Evolutionary conservation across 2,888 invertebrate genomes (phyloP), one percentile per base, ranked within the genome.

Genomic region (Aporophyla nigra): DNA sequence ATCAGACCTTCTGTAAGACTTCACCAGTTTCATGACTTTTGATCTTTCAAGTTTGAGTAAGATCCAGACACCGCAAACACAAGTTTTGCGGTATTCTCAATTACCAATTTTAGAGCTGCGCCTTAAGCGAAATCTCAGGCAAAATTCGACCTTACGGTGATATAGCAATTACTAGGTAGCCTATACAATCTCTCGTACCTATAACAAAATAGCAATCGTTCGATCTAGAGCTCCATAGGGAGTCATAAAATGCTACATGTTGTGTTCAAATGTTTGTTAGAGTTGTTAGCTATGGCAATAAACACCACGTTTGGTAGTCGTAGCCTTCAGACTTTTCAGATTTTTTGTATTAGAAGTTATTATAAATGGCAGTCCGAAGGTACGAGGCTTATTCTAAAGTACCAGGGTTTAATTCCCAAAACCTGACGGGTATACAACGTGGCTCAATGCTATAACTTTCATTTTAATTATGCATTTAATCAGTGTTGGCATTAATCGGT

Each of bases 241-340:
- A 61, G 49, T 73, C 65, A 21, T 78, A 73, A 78, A 78, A 73
- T 33, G 14, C 43, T 51, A 61, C 4, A 43, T 19, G 33, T 33
- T 33, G 33, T 33, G 33, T 33, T 33, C 65, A 27, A n/a, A 49
- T 66, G 40, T 49, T 65, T 80, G 49, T 61, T 61, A 7, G 4
- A 40, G 16, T 27, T 79, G 71, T 53, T 65, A 40, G 56, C 3
- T 49, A 43, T 33, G 56, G 65, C n/a, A 73, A 80, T 73, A 61
- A 66, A 80, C 40, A 61, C 14, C 40, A 24, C 1, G 40, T 53
- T 71, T 66, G 19, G n/a, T 33, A 21, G 14, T 49, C 2, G 1
- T 76, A 49, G 24, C 54, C 14, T 70, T 78, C n/a, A 24, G 16
- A 43, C 49, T 70, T 77, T 77, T 71, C 33, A 79, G 40, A 65